Evolutionary conservation across 2,888 invertebrate species (phyloP), one percentile per base, ranked within the genome.

Genomic region (Tetropium fuscum): DNA sequence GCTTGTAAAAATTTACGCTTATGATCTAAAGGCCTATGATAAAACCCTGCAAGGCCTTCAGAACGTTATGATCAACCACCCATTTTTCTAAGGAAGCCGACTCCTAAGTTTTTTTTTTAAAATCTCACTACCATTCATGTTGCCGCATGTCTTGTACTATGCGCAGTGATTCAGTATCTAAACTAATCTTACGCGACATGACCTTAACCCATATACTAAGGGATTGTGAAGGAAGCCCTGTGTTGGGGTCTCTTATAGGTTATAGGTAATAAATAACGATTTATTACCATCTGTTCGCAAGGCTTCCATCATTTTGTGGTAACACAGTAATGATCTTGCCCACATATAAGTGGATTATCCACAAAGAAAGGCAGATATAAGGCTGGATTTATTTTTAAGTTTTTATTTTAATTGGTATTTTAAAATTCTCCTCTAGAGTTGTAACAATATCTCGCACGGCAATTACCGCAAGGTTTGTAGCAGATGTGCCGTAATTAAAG

Each of bases 381-480:
- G 7, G 1, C 18, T n/a, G 20, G 40, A n/a, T 40, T 19, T 10
- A n/a, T 19, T 40, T 19, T 40, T n/a, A n/a, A n/a, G n/a, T n/a
- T n/a, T n/a, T 20, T 40, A 20, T 10, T 19, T 20, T 20, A 19
- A 40, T 19, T 20, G 43, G 27, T 3, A 43, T 43, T 8, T 15
- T 43, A 18, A 43, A 25, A 25, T 43, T n/a, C n/a, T 27, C 13
- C 6, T 43, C 25, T n/a, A n/a, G n/a, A n/a, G n/a, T n/a, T n/a
- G n/a, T n/a, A n/a, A n/a, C 27, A 43, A 43, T 43, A 25, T 43
- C 16, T 13, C 16, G 6, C 7, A 43, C 16, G 4, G 6, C 13
- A 43, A 43, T 43, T 5, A 27, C n/a, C n/a, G 43, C 22, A 15
- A 43, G 15, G 43, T 43, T 27, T 43, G 43, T 25, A 27, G 15